Evolutionary conservation across 2,113 vertebrate species (phyloP), one percentile per base, ranked within the genome.

Genomic region (Cochlearius cochlearius): DNA sequence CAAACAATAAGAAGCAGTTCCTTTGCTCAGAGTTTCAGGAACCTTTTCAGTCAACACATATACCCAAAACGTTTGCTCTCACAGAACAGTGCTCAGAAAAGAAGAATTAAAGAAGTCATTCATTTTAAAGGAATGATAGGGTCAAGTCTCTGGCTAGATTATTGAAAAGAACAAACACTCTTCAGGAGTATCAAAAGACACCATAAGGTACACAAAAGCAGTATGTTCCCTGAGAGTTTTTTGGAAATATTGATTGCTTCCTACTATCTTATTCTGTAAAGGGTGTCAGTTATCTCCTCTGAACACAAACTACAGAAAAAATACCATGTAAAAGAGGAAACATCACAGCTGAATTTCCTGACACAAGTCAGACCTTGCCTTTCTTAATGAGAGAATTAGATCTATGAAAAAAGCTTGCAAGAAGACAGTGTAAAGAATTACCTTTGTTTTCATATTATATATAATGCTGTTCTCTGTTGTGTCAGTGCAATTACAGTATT

Each of bases 201-300:
- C 50, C 25, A 16, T 53, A 88, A 92, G 34, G 68, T 47, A 58
- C 50, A 95, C 27, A 95, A 96, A 94, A 89, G 38, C 76, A 63
- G 63, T 53, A 74, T 82, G 69, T 72, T 96, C 45, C 22, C 55
- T 62, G 49, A 81, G 96, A 56, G 56, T 87, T 95, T 91, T 96
- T 86, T 30, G 7, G 16, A 90, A 92, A 55, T 83, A 96, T 84
- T 92, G 92, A 97, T 97, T 96, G 80, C 60, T 91, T 90, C 92
- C 90, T 86, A 71, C 72, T 77, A 75, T 80, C 49, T 53, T 88
- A 5, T 78, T 96, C 72, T 90, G 72, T 86, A 94, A 86, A 92
- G 43, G 20, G 67, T 77, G 29, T 53, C 80, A 95, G 36, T 75
- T 95, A 76, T 78, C 85, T 91, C 66, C 45, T 95, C 92, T 88